Base-by-base conservation (phyloP, 2,113 vertebrate genomes). In the Poeciliopsis prolifica region DNA sequence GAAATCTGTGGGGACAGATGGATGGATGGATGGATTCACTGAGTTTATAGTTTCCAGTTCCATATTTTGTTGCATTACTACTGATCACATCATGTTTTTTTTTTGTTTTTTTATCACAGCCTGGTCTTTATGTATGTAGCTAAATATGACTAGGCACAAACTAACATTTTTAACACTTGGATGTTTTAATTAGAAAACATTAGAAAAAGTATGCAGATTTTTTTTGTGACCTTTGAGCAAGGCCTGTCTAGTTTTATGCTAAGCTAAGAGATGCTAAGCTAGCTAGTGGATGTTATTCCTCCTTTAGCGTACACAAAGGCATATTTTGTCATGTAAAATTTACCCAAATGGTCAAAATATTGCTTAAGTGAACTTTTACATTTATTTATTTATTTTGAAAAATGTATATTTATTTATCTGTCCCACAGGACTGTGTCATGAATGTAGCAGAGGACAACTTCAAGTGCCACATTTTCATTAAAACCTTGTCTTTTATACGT, bases 391-490 rank as follows among this genome's bases (percentile, higher is more conserved):
- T n/a, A 9, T 58, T 24, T 24, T 58, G 6, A 24, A 42, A 42
- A 48, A 48, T 17, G 5, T 19, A 48, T 48, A n/a, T 58, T 24
- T 58, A n/a, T n/a, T 24, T 58, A 58, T 58, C 24, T 58, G 51
- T 58, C 17, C 24, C 51, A 58, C 22, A 58, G 77, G 77, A 72
- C 70, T 79, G 79, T 75, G 30, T 80, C 73, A 65, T 51, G 84
- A 91, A 89, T 91, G 90, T 91, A 91, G 89, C 86, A 86, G 65
- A 74, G 65, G 66, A 84, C 44, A 74, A 61, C 48, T 69, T 87
- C 58, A 91, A 90, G 88, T 89, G 86, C 85, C 87, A 90, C 66
- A 3, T 86, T 87, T 84, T 73, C 77, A 79, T 80, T 7, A 65
- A n/a, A 35, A 33, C 69, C 15, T 61, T 76, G 82, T 48, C 1